A percentile compares a stretch with the other conserved stretches of the same genome.
These are phyloP conservation scores for Agriopis leucophaearia DNA, from an alignment of 2,888 invertebrate genomes.

Conservation along the genomic window DNA sequence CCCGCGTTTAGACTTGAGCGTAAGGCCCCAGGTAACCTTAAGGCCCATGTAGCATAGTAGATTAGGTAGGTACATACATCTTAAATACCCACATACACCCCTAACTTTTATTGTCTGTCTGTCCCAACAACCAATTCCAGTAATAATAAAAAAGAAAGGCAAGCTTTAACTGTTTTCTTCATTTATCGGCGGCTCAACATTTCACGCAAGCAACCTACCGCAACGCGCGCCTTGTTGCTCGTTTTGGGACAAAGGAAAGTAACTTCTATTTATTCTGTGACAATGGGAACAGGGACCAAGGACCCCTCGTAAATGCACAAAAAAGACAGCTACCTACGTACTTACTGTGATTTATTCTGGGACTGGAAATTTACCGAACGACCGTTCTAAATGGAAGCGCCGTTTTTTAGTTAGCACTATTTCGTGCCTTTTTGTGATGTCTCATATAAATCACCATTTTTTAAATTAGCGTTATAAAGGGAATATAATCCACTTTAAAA, in stretches of 20 bases:
- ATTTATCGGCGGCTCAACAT: slow-evolving; percentile 16
- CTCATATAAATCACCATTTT: too few relatives aligned
- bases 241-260: slow-evolving; percentile 43
- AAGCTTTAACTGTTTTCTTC: slow-evolving; percentile 11
- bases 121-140: not conserved
- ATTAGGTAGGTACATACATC: too few relatives aligned
- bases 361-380: slow-evolving; percentile 1
- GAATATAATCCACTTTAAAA: too few relatives aligned
- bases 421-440: not conserved
- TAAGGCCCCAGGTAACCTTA: too few relatives aligned
- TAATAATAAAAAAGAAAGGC: slow-evolving; percentile 14
- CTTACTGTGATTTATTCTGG: not conserved
- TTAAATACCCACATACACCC: too few relatives aligned
- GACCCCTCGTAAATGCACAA: slow-evolving; percentile 1
- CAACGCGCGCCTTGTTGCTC: slow-evolving; percentile 43
- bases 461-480: too few relatives aligned
- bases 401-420: not conserved
- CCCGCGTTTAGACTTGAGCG: too few relatives aligned
- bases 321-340: slow-evolving; percentile 5
- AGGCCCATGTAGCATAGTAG: too few relatives aligned
- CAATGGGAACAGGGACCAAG: not conserved
- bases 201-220: slow-evolving; percentile 48
- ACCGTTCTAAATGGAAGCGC: not conserved
- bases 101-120: not conserved
- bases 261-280: slow-evolving; percentile 7